Conservation (phyloP, 2,888 invertebrate species). For the Scrobipalpa costella region DNA sequence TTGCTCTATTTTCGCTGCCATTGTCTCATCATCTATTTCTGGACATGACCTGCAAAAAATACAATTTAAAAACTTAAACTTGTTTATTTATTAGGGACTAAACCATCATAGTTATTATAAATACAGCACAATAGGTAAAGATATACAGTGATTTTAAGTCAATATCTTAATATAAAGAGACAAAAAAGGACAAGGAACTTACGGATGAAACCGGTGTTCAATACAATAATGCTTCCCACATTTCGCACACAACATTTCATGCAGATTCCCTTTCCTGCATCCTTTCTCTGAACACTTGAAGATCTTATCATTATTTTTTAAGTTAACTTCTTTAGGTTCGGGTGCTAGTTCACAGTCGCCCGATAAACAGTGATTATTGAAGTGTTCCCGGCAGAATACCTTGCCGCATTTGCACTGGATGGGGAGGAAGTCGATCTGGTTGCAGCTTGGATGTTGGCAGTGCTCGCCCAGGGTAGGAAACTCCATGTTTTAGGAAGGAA, state of each 20-base stretch:
- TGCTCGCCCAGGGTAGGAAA: conserved; percentile 86
- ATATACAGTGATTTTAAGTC: no score
- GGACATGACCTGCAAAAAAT: conserved; percentile 66
- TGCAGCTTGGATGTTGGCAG: conserved; percentile 82
- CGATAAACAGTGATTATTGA: conserved; percentile 75
- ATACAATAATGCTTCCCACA: conserved; percentile 87
- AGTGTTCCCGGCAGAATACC: conserved; percentile 86
- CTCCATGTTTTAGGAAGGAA: conserved; percentile 78
- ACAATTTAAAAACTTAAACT: background rate
- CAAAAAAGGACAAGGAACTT: conserved; percentile 46
- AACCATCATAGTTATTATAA: no score
- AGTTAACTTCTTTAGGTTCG: conserved; percentile 62
- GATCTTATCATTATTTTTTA: conserved; percentile 65
- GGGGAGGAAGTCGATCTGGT: conserved; percentile 87
- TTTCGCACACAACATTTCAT: conserved; percentile 84
- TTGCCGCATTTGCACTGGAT: conserved; percentile 83
- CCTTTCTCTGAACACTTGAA: conserved; percentile 79
- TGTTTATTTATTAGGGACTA: no score
- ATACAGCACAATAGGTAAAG: no score
- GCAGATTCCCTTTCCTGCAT: conserved; percentile 82
- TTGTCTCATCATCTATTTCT: conserved; percentile 78
- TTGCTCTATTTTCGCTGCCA: conserved; percentile 79
- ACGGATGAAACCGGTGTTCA: conserved; percentile 82
- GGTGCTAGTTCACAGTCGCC: conserved; percentile 75
- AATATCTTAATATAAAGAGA: no score